Evolutionary conservation across 2,888 invertebrate species (phyloP).

Genomic region (Platerodrilus igneus): DNA sequence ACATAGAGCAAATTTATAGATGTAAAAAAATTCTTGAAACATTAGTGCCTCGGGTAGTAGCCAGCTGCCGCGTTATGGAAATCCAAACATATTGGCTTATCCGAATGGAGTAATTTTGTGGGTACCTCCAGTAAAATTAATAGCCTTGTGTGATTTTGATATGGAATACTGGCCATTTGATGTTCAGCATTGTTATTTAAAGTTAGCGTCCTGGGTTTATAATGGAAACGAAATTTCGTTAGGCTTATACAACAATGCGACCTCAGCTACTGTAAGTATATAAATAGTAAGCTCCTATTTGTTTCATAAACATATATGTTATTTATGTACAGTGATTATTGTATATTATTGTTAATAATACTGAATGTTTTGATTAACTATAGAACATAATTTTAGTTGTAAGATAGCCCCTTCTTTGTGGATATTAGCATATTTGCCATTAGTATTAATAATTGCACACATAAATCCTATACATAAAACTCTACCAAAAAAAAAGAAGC

Average conservation of each 20-base stretch:
- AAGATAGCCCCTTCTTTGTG: too few species aligned
- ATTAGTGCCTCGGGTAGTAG: slow-evolving; percentile 57
- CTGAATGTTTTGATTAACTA: too few species aligned
- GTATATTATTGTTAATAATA: too few species aligned
- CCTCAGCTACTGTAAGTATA: slow-evolving; percentile 2
- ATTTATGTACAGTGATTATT: too few species aligned
- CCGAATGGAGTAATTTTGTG: slow-evolving; percentile 56
- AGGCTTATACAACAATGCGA: slow-evolving; percentile 15
- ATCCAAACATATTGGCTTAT: slow-evolving; percentile 52
- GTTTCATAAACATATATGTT: too few species aligned
- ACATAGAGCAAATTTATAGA: not conserved
- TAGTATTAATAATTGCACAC: too few species aligned
- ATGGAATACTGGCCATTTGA: slow-evolving; percentile 73
- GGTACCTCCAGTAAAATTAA: slow-evolving; percentile 65
- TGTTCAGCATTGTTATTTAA: slow-evolving; percentile 60
- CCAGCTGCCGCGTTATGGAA: slow-evolving; percentile 55
- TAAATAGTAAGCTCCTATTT: too few species aligned
- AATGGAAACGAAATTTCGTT: slow-evolving; percentile 57
- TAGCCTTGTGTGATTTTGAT: slow-evolving; percentile 62
- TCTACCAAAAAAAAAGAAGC: too few species aligned
- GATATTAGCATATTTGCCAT: too few species aligned
- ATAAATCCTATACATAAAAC: too few species aligned
- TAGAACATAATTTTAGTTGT: too few species aligned
- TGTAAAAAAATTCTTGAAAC: not conserved
- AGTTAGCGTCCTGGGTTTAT: slow-evolving; percentile 71